These are phyloP conservation scores for Diadegma fenestrale DNA, from an alignment of 2,888 invertebrate species.

Conservation along the genomic window DNA sequence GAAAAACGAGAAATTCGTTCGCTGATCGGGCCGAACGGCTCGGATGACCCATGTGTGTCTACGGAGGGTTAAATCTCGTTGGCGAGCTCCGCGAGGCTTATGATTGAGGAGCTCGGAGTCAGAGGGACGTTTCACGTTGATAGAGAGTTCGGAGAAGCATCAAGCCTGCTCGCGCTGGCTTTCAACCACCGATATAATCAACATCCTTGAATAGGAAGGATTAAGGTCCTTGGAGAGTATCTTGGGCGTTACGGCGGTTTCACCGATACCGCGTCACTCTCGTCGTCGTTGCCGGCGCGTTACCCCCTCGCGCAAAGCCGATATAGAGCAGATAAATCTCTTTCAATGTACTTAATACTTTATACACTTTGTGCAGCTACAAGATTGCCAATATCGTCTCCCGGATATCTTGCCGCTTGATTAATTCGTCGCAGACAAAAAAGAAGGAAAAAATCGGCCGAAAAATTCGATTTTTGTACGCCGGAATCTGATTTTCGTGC, in stretches of 20 bases:
- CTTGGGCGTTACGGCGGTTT: slow-evolving; percentile 63
- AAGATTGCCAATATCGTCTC: slow-evolving; percentile 62
- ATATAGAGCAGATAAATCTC: slow-evolving; percentile 51
- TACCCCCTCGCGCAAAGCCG: slow-evolving; percentile 47
- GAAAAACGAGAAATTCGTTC: slow-evolving; percentile 4
- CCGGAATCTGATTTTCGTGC: too few species aligned
- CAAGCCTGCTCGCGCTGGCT: not conserved
- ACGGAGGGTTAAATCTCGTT: slow-evolving; percentile 70
- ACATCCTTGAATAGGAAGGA: slow-evolving; percentile 72
- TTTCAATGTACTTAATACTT: slow-evolving; percentile 39
- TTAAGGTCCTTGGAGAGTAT: slow-evolving; percentile 78
- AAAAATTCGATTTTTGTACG: not conserved
- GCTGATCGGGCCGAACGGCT: too few species aligned
- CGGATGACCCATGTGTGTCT: slow-evolving; percentile 38
- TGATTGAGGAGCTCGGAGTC: not conserved
- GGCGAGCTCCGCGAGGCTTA: slow-evolving; percentile 50
- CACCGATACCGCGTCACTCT: slow-evolving; percentile 48
- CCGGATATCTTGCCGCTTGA: slow-evolving; percentile 30
- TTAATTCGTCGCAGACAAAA: not conserved
- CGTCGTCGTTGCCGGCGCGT: slow-evolving; percentile 27
- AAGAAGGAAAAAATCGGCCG: not conserved
- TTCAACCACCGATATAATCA: slow-evolving; percentile 46
- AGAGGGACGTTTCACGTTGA: not conserved
- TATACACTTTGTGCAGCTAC: slow-evolving; percentile 28
- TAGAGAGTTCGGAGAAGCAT: not conserved